Conservation (phyloP, 2,888 invertebrate genomes). For the Cerceris rybyensis region DNA sequence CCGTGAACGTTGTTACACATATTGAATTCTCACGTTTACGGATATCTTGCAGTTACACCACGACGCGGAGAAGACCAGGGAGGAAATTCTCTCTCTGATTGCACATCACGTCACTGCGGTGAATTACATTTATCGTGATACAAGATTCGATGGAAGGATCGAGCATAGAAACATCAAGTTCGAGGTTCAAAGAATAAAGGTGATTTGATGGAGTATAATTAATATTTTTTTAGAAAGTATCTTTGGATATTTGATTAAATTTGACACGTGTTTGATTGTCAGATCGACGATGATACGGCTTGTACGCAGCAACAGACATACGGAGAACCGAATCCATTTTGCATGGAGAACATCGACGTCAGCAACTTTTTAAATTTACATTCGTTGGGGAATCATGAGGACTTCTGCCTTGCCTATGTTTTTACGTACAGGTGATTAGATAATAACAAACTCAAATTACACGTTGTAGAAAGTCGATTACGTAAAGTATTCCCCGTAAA, state of each 20-base stretch:
- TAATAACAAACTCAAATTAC: no score
- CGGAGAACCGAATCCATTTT: constrained; percentile 92
- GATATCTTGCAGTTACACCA: constrained; percentile 85
- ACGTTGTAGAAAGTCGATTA: no score
- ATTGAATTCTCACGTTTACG: constrained; percentile 19
- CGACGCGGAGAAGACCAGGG: constrained; percentile 94
- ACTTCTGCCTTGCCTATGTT: constrained; percentile 99
- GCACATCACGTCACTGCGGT: constrained; percentile 99
- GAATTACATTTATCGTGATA: constrained; percentile 97
- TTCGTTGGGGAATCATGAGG: constrained; percentile 97
- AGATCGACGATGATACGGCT: constrained; percentile 96
- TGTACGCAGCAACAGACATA: constrained; percentile 84
- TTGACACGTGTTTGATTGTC: constrained; percentile 54
- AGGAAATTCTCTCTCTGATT: constrained; percentile 98
- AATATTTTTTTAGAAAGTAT: no score
- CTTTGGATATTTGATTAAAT: not conserved
- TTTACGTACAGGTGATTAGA: constrained; percentile 91
- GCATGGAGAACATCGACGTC: constrained; percentile 98
- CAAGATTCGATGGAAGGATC: constrained; percentile 94
- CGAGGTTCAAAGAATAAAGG: constrained; percentile 95
- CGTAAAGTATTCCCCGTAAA: no score
- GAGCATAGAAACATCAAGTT: constrained; percentile 97
- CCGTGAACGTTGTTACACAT: constrained; percentile 5
- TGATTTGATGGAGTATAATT: constrained; percentile 68
- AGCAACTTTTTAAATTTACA: constrained; percentile 99